Evolutionary conservation across 2,113 vertebrate genomes (phyloP), one percentile per base, ranked within the genome.

Genomic region (Camelus bactrianus): DNA sequence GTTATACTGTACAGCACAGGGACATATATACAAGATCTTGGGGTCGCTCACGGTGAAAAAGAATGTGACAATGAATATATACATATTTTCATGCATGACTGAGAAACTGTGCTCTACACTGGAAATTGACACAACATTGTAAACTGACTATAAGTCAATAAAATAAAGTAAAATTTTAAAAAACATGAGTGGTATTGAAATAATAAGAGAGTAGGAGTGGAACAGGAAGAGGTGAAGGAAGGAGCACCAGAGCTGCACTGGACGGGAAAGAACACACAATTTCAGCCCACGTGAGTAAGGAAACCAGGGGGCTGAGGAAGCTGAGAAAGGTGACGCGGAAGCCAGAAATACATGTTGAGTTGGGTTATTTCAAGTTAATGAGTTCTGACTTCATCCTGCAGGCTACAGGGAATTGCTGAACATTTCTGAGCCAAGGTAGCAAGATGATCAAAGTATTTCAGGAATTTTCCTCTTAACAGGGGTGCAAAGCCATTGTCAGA

Each of bases 291-390:
- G n/a, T 42, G 35, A 85, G 12, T 46, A 89, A 82, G 15, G 32
- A 79, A 7, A 87, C 30, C 19, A 89, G 7, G 42, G 54, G 20
- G 4, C 52, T 32, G 17, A 8, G 8, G 16, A 81, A 89, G 14
- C 52, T 69, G 5, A 56, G 70, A 85, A 76, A 28, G 6, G 16
- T 83, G 9, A 92, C 48, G 32, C 16, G 50, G 32, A 96, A 83
- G 12, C 28, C 46, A 89, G 35, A 95, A 72, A 77, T 64, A 69
- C 26, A 75, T 72, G 58, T 54, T 19, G 22, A 6, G 22, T 3
- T 19, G 28, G 69, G 93, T 93, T 75, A 94, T 52, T 93, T 97
- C 46, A 96, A 80, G 46, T 93, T 88, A 95, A 96, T 76, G 83
- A 93, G 69, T 67, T 94, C 79, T 28, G 19, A 88, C 30, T 91